Evolutionary conservation across 2,888 invertebrate genomes (phyloP), one percentile per base, ranked within the genome.

Genomic region (Acleris cristana): DNA sequence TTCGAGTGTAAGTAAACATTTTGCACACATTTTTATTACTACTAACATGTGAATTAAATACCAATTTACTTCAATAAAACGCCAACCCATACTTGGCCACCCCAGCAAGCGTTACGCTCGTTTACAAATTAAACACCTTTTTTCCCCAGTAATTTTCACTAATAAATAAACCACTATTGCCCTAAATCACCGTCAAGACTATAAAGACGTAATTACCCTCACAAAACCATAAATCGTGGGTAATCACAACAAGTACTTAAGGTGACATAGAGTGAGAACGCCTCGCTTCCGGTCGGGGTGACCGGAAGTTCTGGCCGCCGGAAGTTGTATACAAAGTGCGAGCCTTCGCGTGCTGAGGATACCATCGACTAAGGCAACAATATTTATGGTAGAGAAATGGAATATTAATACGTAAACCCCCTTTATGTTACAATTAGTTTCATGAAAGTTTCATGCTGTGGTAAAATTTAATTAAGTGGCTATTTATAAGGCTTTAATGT

Each of bases 211-310:
- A 67, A 67, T 67, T 67, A 67, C 63, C 57, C 54, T 30, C 66
- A 60, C 34, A 16, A 40, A 49, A 23, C 23, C 58, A 67, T 67
- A 67, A 67, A 67, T 67, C 58, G 30, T 8, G 40, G 23, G 48
- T 67, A 67, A 67, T 67, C 67, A 67, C 63, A 67, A 67, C 67
- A 67, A 53, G 62, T 67, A 63, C 67, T 67, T 63, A 58, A 67
- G 67, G 62, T 67, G 67, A 67, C 67, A 67, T 67, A 67, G 63
- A 67, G 67, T 44, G 67, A 67, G 67, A 67, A 67, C 57, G 57
- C 67, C 67, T 67, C 6, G 63, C 62, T 63, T 67, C 67, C 65
- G 60, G 56, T 56, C 59, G 26, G 57, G 66, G 57, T 67, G 67
- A 67, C 67, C 67, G 67, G 67, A 67, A 54, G 63, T 54, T 12